Evolutionary conservation across 1,140 invertebrate species (phyloP), one percentile per base, ranked within the genome.

Genomic region (Trichonephila clavipes): DNA sequence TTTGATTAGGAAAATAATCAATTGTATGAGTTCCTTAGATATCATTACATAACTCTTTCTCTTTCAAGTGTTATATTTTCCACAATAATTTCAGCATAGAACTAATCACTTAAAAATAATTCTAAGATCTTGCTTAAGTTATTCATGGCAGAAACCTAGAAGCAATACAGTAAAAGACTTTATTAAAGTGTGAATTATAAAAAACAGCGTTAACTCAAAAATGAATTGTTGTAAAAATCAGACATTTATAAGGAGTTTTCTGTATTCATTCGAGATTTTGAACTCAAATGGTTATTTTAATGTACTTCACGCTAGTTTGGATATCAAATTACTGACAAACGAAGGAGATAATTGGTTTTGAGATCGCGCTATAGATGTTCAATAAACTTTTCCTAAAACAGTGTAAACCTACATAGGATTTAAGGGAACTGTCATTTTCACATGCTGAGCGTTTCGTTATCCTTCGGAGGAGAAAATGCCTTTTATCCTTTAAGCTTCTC

Each of bases 401-500:
- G 34, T 77, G 18, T 28, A 18, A 19, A 77, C 4, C 72, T 34
- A 28, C 72, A 34, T 19, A 19, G 69, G 34, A 77, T 77, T 77
- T 19, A 77, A 77, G 44, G 44, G 82, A 59, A 83, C 82, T 83
- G 82, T 83, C 82, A 83, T 58, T 59, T 28, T 83, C 82, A 83
- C 19, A 19, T 83, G 82, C 69, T 18, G n/a, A 28, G 7, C 21
- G 2, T 19, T 24, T 28, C 51, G 40, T 83, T 58, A 83, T 83
- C 44, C 82, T 83, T n/a, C 51, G 82, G 24, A 24, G 51, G 51
- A 59, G 82, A 51, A 83, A 83, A 83, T 24, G 44, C 82, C 44
- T 83, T 83, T 83, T 83, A 83, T 83, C 82, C 82, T 59, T 83
- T 83, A 58, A 83, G 82, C 82, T 59, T 51, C 51, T 83, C 72